These are phyloP conservation scores for Halocaridina rubra DNA, from an alignment of 2,888 invertebrate species.

Conservation along the genomic window DNA sequence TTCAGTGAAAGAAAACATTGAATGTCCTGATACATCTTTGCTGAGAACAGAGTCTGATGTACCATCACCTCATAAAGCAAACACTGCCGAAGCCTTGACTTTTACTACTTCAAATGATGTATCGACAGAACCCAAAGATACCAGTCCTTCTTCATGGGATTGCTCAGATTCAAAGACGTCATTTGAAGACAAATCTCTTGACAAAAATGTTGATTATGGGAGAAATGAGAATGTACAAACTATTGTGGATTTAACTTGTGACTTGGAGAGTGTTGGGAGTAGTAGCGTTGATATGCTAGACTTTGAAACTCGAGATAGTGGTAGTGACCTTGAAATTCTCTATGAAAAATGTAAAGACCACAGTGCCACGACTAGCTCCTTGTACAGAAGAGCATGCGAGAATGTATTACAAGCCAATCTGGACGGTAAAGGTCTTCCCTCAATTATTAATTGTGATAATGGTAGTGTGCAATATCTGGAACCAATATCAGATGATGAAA, in stretches of 20 bases:
- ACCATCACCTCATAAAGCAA: too few relatives aligned
- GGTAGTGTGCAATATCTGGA: constrained; percentile 18
- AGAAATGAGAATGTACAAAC: too few relatives aligned
- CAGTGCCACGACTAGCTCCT: background rate
- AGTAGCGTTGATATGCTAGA: constrained; percentile 1
- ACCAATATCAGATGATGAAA: constrained; percentile 52
- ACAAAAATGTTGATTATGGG: too few relatives aligned
- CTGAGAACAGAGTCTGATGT: too few relatives aligned
- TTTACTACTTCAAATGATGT: too few relatives aligned
- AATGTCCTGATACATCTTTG: too few relatives aligned
- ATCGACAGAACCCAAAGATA: too few relatives aligned
- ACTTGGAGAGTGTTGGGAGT: background rate
- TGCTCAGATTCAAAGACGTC: too few relatives aligned
- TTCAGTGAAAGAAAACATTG: too few relatives aligned
- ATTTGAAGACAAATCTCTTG: too few relatives aligned
- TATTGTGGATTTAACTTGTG: background rate
- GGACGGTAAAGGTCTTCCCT: background rate
- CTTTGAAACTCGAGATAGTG: constrained; percentile 3
- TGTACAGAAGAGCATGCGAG: background rate
- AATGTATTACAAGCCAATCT: background rate
- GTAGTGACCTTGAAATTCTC: constrained; percentile 36
- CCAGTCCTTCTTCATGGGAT: too few relatives aligned
- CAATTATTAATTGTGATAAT: background rate
- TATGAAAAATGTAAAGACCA: background rate
- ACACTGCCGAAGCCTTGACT: too few relatives aligned